A percentile compares a stretch with the other conserved stretches of the same genome.
phyloP scores from a whole-genome alignment of 2,888 invertebrate genomes.

The Drosophila lacicola region DNA sequence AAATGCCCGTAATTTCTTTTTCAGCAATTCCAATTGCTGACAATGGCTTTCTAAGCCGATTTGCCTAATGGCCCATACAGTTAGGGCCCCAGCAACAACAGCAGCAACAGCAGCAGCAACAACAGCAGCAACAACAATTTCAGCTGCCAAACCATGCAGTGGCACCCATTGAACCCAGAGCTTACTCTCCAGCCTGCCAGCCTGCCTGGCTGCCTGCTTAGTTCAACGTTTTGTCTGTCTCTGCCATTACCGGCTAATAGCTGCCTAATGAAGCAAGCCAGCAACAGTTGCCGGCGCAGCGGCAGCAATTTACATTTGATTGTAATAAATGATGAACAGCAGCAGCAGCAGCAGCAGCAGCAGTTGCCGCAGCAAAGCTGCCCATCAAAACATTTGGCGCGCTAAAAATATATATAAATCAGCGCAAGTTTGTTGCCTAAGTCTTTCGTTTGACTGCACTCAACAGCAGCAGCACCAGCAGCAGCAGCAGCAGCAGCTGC shows the following conservation, averaged over 20 bases:
- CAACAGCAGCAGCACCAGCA: neutral
- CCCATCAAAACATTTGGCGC: slow-evolving; percentile 43
- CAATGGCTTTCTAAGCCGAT: slow-evolving; percentile 63
- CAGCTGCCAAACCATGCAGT: slow-evolving; percentile 35
- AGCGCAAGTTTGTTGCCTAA: slow-evolving; percentile 76
- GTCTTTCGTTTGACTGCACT: slow-evolving; percentile 56
- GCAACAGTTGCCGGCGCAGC: slow-evolving; percentile 16
- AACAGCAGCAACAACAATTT: slow-evolving; percentile 17
- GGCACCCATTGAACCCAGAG: slow-evolving; percentile 20
- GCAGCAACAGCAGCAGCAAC: slow-evolving; percentile 16
- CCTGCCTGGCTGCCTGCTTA: neutral
- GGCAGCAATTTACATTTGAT: slow-evolving; percentile 54
- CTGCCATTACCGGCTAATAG: slow-evolving; percentile 48
- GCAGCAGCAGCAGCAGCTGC: slow-evolving; percentile 23
- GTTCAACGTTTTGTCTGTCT: slow-evolving; percentile 19
- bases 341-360: slow-evolving; percentile 15
- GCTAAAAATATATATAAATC: slow-evolving; percentile 36
- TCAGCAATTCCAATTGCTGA: slow-evolving; percentile 51
- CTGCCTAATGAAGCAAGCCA: slow-evolving; percentile 49
- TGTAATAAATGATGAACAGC: slow-evolving; percentile 54
- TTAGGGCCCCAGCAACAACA: slow-evolving; percentile 28
- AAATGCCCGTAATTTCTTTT: slow-evolving; percentile 60
- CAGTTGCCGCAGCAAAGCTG: slow-evolving; percentile 10
- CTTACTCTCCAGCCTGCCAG: neutral
- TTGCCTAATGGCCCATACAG: slow-evolving; percentile 66